Percentiles rank a stretch among this genome's conserved stretches.
Evolutionary conservation across 1,140 invertebrate species (phyloP).

Genomic region (Delia radicum): DNA sequence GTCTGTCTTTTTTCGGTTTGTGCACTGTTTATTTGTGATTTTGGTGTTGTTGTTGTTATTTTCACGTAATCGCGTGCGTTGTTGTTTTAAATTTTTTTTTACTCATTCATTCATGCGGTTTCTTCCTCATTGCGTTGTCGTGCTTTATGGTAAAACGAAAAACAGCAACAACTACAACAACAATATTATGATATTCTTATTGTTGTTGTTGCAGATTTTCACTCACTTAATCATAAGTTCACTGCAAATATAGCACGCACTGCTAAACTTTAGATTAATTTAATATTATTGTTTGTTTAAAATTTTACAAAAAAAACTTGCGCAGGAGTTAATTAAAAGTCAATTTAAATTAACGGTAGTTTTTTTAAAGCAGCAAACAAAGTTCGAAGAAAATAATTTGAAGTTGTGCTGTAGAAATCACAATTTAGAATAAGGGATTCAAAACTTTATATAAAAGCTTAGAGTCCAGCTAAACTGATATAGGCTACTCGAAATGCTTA

Average conservation of each 20-base stretch:
- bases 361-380: too few species aligned
- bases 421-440: too few species aligned
- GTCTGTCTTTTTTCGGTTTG: neutral
- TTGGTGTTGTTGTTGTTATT: too few species aligned
- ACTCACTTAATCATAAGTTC: too few species aligned
- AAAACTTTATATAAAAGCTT: too few species aligned
- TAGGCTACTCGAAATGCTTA: too few species aligned
- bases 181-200: neutral
- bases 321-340: neutral
- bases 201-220: neutral
- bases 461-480: too few species aligned
- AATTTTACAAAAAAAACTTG: neutral
- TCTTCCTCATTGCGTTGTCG: neutral
- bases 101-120: slow-evolving; percentile 47
- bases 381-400: too few species aligned
- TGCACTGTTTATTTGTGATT: neutral
- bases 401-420: too few species aligned
- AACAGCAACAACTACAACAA: neutral
- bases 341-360: neutral
- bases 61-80: slow-evolving; percentile 38
- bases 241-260: neutral
- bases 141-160: neutral
- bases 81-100: slow-evolving; percentile 13
- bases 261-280: neutral
- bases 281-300: neutral